Evolutionary conservation across 2,797 vertebrate species (phyloP).

Genomic region (Myotis vivesi): DNA sequence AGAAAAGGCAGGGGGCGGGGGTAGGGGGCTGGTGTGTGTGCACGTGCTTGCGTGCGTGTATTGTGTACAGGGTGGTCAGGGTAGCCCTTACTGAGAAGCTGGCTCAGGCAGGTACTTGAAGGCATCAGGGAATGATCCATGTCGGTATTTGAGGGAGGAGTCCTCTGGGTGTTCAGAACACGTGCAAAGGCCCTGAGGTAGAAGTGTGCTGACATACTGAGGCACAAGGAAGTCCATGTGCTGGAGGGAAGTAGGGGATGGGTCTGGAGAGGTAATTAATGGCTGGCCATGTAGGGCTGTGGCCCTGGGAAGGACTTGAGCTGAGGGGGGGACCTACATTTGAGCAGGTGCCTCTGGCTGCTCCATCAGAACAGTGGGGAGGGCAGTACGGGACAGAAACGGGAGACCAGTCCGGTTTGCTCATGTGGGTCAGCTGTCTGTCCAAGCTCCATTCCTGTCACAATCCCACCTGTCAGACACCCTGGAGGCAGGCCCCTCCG

Average conservation of each 20-base stretch:
- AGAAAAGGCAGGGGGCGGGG: fast-evolving
- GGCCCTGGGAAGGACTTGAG: neutral
- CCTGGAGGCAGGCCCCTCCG: neutral
- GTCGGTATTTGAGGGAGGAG: neutral
- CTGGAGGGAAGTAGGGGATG: neutral
- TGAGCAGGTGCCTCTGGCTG: neutral
- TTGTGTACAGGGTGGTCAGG: neutral
- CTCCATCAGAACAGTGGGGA: neutral
- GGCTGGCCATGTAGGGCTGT: fast-evolving
- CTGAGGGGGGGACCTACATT: neutral
- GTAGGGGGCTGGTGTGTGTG: neutral
- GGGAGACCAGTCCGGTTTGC: neutral
- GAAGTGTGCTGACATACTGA: neutral
- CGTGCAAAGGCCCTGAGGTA: neutral
- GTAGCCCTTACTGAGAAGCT: neutral
- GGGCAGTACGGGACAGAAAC: neutral
- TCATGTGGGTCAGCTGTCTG: no score
- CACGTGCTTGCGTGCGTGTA: fast-evolving
- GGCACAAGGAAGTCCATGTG: neutral
- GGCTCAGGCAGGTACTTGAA: neutral
- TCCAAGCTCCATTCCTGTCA: neutral
- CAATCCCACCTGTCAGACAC: neutral
- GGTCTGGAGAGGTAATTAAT: neutral
- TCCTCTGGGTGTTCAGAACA: neutral
- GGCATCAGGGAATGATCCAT: neutral